Evolutionary conservation across 2,888 invertebrate genomes (phyloP).

Genomic region (Xanthia togata): DNA sequence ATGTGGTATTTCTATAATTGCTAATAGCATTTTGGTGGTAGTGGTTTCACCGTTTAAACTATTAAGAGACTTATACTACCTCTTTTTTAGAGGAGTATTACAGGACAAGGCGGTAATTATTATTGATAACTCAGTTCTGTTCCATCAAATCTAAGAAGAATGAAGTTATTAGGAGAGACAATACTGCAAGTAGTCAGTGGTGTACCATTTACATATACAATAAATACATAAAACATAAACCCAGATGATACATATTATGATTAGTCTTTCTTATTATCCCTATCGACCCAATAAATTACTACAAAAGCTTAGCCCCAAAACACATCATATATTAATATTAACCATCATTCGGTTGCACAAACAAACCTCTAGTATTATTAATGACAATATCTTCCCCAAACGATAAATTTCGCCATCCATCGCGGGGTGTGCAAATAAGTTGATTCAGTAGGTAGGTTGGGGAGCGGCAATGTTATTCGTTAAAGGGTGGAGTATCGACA

Average conservation of each 20-base stretch:
- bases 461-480: constrained; percentile 60
- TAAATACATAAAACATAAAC: no score
- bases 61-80: no score
- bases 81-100: no score
- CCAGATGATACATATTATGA: constrained; percentile 15
- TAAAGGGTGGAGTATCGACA: constrained; percentile 65
- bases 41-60: no score
- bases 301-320: constrained; percentile 41
- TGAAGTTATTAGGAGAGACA: no score
- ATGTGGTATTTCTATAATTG: no score
- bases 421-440: constrained; percentile 46
- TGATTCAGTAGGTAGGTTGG: constrained; percentile 30
- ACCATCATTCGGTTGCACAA: constrained; percentile 55
- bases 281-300: constrained; percentile 25
- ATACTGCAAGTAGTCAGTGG: no score
- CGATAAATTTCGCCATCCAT: constrained; percentile 60
- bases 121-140: no score
- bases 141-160: no score
- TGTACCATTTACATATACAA: no score
- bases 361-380: constrained; percentile 55
- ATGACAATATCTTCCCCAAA: constrained; percentile 43
- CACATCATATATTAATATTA: constrained; percentile 62
- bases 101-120: no score
- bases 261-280: constrained; percentile 26
- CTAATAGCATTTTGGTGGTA: no score